phyloP scores from a whole-genome alignment of 2,888 invertebrate species.

The Euplexia lucipara region DNA sequence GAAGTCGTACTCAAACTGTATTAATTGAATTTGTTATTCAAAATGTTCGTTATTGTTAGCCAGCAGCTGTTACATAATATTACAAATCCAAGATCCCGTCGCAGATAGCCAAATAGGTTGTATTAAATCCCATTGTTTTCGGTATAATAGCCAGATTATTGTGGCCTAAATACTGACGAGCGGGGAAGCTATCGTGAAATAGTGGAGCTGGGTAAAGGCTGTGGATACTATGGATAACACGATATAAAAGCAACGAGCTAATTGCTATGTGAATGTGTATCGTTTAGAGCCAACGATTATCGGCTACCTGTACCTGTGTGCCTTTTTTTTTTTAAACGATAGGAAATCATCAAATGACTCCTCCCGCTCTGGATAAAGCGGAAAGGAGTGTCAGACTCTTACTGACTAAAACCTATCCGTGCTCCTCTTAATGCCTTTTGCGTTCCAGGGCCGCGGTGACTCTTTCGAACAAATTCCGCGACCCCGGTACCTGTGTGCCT shows the following conservation, averaged over 20 bases:
- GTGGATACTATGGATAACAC: background rate
- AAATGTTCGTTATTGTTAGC: conserved; percentile 19
- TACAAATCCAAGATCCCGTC: conserved; percentile 44
- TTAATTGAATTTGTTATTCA: conserved; percentile 42
- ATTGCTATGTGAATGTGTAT: conserved; percentile 10
- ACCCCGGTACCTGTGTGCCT: too few species aligned
- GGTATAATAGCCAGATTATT: conserved; percentile 64
- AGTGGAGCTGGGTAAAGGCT: background rate
- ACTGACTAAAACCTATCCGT: too few species aligned
- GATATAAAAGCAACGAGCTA: conserved; percentile 5
- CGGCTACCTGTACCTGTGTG: too few species aligned
- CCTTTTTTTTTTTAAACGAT: too few species aligned
- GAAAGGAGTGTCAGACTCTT: too few species aligned
- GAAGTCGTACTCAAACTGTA: conserved; percentile 14
- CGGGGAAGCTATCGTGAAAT: conserved; percentile 12
- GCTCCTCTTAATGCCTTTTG: too few species aligned
- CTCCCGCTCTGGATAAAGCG: too few species aligned
- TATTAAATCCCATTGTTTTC: conserved; percentile 58
- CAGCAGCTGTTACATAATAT: conserved; percentile 30
- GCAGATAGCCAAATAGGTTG: conserved; percentile 53
- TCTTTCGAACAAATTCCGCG: too few species aligned
- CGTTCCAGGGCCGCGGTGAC: too few species aligned
- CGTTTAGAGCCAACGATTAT: background rate
- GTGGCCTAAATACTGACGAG: conserved; percentile 45
- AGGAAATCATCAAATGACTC: too few species aligned